Evolutionary conservation across 2,888 invertebrate species (phyloP), one percentile per base, ranked within the genome.

Genomic region (Trisateles emortualis): DNA sequence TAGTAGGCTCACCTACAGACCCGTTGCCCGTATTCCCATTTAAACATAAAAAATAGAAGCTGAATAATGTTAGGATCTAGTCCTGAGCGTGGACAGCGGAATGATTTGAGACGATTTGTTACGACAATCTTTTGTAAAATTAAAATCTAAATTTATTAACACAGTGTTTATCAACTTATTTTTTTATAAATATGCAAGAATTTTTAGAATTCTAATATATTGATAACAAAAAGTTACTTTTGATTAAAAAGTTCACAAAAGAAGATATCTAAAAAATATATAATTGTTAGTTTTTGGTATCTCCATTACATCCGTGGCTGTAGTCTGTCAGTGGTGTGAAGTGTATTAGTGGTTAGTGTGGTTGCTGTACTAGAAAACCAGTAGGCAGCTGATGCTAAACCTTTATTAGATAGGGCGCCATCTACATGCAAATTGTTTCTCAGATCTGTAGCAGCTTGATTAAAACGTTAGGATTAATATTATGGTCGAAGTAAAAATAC

Each of bases 21-120:
- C 92, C 81, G 87, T 89, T 92, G 92, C 92, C 92, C 92, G 92
- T 92, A 92, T 92, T 92, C 87, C 81, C 82, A 85, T 86, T 83
- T 83, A 78, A 77, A 73, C 70, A 84, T 88, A 91, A 92, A 92
- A 92, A 92, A 88, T 88, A 88, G 85, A 88, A 66, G 83, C 83
- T 84, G 82, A 78, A 79, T 87, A 86, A 86, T 89, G 85, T 88
- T 87, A 85, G 88, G 83, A 88, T 87, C 90, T 90, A 90, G 86
- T 82, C 79, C 43, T 70, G 72, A 61, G 64, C 52, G 40, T 8
- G 60, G 48, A 64, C 73, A 54, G 35, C 35, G 63, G 79, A 81
- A 73, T 55, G 33, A 8, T 52, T 84, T 52, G 89, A 90, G 86
- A 58, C 24, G 80, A 47, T 30, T 40, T 41, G 32, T 29, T 35